Evolutionary conservation across 2,113 vertebrate genomes (phyloP), one percentile per base, ranked within the genome.

Genomic region (Verasper variegatus): DNA sequence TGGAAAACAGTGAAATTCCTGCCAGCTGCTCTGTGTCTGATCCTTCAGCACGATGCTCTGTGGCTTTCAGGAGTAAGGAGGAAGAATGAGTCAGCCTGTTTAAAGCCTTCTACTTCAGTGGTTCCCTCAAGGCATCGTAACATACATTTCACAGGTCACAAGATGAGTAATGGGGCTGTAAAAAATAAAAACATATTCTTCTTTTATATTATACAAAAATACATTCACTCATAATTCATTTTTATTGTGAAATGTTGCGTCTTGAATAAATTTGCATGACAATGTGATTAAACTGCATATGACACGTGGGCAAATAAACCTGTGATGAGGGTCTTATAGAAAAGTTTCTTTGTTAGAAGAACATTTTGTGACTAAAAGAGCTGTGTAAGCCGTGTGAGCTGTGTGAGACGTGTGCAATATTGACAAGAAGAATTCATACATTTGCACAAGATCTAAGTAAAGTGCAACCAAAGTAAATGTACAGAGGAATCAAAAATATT

Each of bases 1-100:
- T 81, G 80, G 71, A 54, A 82, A 83, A 71, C 59, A 68, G 14
- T 58, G 64, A 51, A 69, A 68, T 64, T 64, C 52, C 69, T 75
- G 64, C 71, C 84, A 85, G 77, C 58, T 81, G 78, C 70, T 76
- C 42, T 60, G 35, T 15, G 20, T 62, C 71, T 61, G 66, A 52
- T 17, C 58, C 66, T 9, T 40, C 9, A 40, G 37, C 37, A 11
- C 9, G 37, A 40, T 40, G 37, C 8, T 9, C 12, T 42, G 40
- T 42, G 40, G 40, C 11, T 13, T 13, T 42, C 11, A 12, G 12
- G 40, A 42, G 40, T 71, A 65, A 14, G 52, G 20, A 63, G 35
- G 52, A 37, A 23, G 63, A 64, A 74, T 31, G 55, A 59, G 80
- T 54, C 17, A 14, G 55, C 18, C 45, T 42, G 26, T 78, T 65